Percentiles rank a stretch among this genome's conserved stretches.
phyloP scores from a whole-genome alignment of 1,140 invertebrate species.

The Musca vetustissima region DNA sequence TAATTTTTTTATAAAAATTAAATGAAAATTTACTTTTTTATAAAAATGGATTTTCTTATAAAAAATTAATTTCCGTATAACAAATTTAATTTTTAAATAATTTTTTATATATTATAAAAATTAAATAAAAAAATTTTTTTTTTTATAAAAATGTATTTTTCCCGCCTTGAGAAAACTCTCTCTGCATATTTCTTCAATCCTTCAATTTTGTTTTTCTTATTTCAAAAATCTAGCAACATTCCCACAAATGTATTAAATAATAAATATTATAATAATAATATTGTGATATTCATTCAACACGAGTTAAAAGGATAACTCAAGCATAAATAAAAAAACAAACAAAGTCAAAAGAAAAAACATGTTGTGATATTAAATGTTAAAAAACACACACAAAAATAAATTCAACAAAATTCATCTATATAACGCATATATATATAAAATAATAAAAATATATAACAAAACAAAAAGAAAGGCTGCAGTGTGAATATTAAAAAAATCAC shows the following conservation, averaged over 20 bases:
- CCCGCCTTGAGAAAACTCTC: too few species aligned
- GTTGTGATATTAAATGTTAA: slow-evolving; percentile 17
- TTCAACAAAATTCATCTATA: not conserved
- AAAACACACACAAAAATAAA: not conserved
- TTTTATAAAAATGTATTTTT: too few species aligned
- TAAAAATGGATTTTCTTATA: too few species aligned
- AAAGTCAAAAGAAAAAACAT: not conserved
- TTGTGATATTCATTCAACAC: not conserved
- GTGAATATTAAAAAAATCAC: too few species aligned
- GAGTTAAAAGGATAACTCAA: not conserved
- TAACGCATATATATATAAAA: slow-evolving; percentile 11
- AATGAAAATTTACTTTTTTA: too few species aligned
- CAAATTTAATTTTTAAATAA: too few species aligned
- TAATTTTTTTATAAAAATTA: too few species aligned
- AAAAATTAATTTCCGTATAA: too few species aligned
- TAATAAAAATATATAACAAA: not conserved
- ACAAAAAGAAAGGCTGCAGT: too few species aligned
- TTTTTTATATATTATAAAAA: too few species aligned
- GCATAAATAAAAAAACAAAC: slow-evolving; percentile 6
- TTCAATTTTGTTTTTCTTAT: not conserved
- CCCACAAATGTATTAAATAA: slow-evolving; percentile 19
- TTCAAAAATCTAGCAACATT: not conserved
- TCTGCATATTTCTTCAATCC: too few species aligned
- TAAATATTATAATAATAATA: not conserved
- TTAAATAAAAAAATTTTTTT: too few species aligned